Conservation (phyloP, 2,113 vertebrate species). For the Alligator sinensis region DNA sequence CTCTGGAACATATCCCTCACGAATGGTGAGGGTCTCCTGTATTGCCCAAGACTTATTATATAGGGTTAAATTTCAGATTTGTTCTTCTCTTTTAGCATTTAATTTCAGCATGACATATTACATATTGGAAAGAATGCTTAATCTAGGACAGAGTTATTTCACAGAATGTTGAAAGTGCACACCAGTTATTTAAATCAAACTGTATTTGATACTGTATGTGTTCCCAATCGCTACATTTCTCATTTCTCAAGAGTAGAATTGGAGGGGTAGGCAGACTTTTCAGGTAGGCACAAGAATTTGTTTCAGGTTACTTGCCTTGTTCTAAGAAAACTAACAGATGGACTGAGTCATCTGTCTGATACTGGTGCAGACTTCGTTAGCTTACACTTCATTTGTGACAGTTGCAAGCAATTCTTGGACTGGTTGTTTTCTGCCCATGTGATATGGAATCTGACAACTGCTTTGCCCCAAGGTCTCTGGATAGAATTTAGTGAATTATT, state of each 20-base stretch:
- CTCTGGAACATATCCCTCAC: no score
- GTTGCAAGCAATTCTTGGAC: conserved; percentile 52
- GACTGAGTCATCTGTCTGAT: conserved; percentile 67
- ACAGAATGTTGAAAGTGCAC: conserved; percentile 39
- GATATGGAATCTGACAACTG: conserved; percentile 12
- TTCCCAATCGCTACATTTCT: conserved; percentile 20
- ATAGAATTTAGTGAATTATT: conserved; percentile 32
- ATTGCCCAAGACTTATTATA: not conserved
- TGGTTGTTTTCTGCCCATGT: conserved; percentile 22
- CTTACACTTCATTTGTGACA: conserved; percentile 45
- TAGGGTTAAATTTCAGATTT: not conserved
- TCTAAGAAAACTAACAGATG: conserved; percentile 57
- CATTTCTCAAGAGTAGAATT: conserved; percentile 16
- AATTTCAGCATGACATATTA: not conserved
- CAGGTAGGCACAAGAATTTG: conserved; percentile 54
- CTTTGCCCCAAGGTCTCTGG: conserved; percentile 21
- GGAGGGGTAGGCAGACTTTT: conserved; percentile 10
- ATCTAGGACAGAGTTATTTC: conserved; percentile 44
- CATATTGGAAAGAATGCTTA: conserved; percentile 33
- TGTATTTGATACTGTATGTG: not conserved
- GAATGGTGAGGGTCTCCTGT: no score
- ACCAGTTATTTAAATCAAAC: conserved; percentile 43
- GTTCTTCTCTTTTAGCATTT: not conserved
- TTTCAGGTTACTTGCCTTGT: conserved; percentile 48
- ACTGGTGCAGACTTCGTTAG: conserved; percentile 39